Evolutionary conservation across 92 coral and sea anemone species (phyloP), one percentile per base, ranked within the genome.

Genomic region (Paragorgia papillata): DNA sequence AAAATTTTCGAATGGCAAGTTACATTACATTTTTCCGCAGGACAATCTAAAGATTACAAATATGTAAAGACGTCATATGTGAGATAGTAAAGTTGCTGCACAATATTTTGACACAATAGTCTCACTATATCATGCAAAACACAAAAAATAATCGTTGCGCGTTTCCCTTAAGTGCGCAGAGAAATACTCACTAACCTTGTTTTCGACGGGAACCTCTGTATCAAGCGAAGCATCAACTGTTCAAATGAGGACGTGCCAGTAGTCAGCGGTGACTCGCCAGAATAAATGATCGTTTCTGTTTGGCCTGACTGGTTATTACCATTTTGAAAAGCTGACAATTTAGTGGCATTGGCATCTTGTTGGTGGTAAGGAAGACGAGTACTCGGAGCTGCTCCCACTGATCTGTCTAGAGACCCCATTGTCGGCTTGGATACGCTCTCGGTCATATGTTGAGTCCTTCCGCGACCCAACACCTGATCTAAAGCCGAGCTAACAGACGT

Each of bases 161-260:
- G n/a, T n/a, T n/a, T n/a, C n/a, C n/a, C n/a, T n/a, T n/a, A 55
- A 55, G 24, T 9, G 61, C 19, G 61, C n/a, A 55, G 24, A 27
- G 26, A 19, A 55, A 5, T 25, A 12, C 18, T 58, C n/a, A 15
- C 39, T 17, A 48, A 71, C 78, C 78, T 71, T 31, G 62, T 53
- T 71, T 53, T 71, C 31, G 62, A 15, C 12, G 78, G 78, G 32
- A 71, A 71, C n/a, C 32, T 55, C 64, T 55, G 63, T 7, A 19
- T 10, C 0, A 71, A 51, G 9, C 37, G 31, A 29, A 13, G 9
- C 78, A 71, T 71, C 53, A 71, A 49, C n/a, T 18, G 33, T n/a
- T 53, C 50, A 15, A 71, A 71, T 10, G 50, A 71, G 21, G 63
- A 12, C 40, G 43, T 22, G n/a, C 35, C 34, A 20, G 31, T 18